These are phyloP conservation scores for Platycercus adscitus DNA, from an alignment of 2,113 vertebrate species.

Conservation along the genomic window DNA sequence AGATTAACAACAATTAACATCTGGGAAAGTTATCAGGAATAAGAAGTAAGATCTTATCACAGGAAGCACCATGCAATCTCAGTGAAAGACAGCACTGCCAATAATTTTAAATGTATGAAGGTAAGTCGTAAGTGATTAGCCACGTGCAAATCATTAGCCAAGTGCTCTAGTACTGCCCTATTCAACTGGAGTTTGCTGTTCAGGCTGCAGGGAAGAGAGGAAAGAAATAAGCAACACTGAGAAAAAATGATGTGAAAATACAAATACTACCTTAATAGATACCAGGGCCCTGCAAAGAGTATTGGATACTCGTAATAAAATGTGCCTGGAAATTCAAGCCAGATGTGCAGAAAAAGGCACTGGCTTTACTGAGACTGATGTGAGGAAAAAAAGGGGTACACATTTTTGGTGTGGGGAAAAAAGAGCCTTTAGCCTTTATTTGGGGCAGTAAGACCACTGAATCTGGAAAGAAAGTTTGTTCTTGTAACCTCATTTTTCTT, in stretches of 20 bases:
- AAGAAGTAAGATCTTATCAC: slow-evolving; percentile 30
- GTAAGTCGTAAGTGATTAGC: background rate
- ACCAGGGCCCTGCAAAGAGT: background rate
- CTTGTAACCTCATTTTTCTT: slow-evolving; percentile 1
- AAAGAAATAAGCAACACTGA: background rate
- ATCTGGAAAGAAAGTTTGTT: background rate
- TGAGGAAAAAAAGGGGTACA: background rate
- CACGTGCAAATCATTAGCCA: background rate
- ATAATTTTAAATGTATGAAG: background rate
- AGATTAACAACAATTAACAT: slow-evolving; percentile 21
- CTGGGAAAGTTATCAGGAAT: background rate
- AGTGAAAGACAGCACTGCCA: background rate
- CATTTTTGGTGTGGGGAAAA: background rate
- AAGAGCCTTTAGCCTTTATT: background rate
- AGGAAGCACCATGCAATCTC: slow-evolving; percentile 16
- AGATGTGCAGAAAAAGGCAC: background rate
- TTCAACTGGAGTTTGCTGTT: background rate
- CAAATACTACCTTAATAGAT: background rate
- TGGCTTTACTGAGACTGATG: background rate
- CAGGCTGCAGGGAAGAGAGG: background rate
- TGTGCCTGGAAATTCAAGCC: background rate
- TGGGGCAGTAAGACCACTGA: background rate
- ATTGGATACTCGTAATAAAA: background rate
- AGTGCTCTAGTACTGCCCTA: background rate
- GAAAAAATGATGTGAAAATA: background rate